These are phyloP conservation scores for Chrysemys picta DNA, from an alignment of 2,113 vertebrate genomes.

Conservation along the genomic window DNA sequence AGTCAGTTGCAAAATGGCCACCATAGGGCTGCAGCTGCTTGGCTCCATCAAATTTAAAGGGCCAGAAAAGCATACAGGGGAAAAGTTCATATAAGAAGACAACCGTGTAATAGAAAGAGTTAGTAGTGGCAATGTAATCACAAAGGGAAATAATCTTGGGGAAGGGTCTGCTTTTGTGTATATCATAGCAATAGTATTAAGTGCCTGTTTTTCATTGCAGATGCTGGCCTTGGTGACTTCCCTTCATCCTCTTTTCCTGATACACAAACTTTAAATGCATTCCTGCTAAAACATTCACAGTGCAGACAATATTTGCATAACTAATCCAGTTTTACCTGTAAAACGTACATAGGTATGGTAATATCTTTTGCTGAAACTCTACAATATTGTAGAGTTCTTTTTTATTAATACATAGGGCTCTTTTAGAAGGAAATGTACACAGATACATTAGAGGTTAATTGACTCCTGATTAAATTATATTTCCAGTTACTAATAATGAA, in stretches of 20 bases:
- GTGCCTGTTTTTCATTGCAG: not conserved
- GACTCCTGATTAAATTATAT: constrained; percentile 55
- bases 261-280: not conserved
- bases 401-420: not conserved
- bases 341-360: not conserved
- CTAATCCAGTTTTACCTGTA: not conserved
- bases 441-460: constrained; percentile 38
- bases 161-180: not conserved
- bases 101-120: not conserved
- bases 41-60: not conserved
- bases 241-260: not conserved
- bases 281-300: not conserved
- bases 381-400: constrained; percentile 1
- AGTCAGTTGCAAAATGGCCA: not conserved
- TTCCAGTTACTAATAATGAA: constrained; percentile 67
- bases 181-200: not conserved
- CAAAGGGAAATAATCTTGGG: accelerated
- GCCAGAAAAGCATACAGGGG: not conserved
- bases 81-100: not conserved
- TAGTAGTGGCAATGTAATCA: not conserved
- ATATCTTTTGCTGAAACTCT: not conserved
- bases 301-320: not conserved
- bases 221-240: not conserved
- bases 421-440: constrained; percentile 19
- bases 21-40: not conserved